A percentile compares a stretch with the other conserved stretches of the same genome.
Evolutionary conservation across 2,888 invertebrate species (phyloP).

Genomic region (Amblyteles armatorius): DNA sequence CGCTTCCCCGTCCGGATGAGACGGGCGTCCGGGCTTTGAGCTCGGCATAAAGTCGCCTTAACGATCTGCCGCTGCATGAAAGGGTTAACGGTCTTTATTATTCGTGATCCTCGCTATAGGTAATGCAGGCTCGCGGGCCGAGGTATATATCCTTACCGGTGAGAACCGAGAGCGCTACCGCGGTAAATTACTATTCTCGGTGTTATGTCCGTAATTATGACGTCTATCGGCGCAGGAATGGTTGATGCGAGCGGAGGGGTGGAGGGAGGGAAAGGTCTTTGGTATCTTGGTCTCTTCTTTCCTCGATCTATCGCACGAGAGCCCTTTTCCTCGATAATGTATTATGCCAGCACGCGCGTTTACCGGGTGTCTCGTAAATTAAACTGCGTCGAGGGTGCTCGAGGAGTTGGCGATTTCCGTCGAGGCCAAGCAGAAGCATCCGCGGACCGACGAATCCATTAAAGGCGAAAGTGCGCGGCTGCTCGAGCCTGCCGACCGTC

Average conservation of each 20-base stretch:
- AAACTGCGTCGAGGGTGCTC: constrained; percentile 20
- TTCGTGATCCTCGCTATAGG: constrained; percentile 61
- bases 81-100: constrained; percentile 78
- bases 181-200: constrained; percentile 73
- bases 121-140: constrained; percentile 11
- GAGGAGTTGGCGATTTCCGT: constrained; percentile 2
- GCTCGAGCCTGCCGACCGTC: constrained; percentile 1
- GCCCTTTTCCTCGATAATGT: constrained; percentile 27
- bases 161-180: constrained; percentile 58
- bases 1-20: neutral
- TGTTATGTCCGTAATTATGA: constrained; percentile 74
- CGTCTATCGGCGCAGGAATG: constrained; percentile 50
- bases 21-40: neutral
- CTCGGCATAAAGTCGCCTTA: constrained; percentile 65
- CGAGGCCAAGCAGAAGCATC: neutral
- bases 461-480: neutral
- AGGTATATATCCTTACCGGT: constrained; percentile 46
- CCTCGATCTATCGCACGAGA: constrained; percentile 15
- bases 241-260: neutral
- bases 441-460: constrained; percentile 41
- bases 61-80: constrained; percentile 72
- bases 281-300: neutral
- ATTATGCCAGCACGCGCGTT: constrained; percentile 18
- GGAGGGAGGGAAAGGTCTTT: neutral
- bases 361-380: constrained; percentile 53